Evolutionary conservation across 1,140 invertebrate species (phyloP), one percentile per base, ranked within the genome.

Genomic region (Delia radicum): DNA sequence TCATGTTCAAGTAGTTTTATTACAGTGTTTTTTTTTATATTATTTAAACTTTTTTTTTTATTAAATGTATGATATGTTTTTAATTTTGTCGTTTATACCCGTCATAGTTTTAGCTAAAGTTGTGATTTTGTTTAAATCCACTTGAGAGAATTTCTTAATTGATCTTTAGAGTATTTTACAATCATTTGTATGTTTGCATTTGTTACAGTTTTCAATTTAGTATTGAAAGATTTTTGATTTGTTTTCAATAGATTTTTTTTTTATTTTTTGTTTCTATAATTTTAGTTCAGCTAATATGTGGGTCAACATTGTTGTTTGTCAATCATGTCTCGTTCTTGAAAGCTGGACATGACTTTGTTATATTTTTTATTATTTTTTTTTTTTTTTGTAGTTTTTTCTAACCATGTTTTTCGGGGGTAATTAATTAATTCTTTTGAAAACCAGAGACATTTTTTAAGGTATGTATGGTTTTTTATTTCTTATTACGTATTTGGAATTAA

Each of bases 131-230:
- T 29, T 12, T 13, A 5, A 31, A 67, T 67, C 29, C 63, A 67
- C 63, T 67, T 31, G 63, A 67, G 63, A 67, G 63, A 67, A 67
- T 67, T 67, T 67, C 63, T 67, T 67, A 67, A 67, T 67, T 67
- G 31, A 67, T 67, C 63, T 67, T 31, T 67, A 24, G 63, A 67
- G 63, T 67, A 31, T 67, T 31, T 31, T 28, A 67, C 63, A 31
- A 67, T 21, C 48, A 18, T 55, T 55, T 55, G 48, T 55, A n/a
- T 31, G 28, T 67, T 67, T 29, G 28, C 63, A 67, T 67, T 67
- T 67, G 63, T 67, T 67, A 31, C 63, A 31, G 63, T 67, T 67
- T 67, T 15, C 31, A 5, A 5, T 33, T 42, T 42, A 3, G 21
- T 27, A 63, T 27, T 67, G 63, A 31, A 31, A 31, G 28, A 67